A percentile compares a stretch with the other conserved stretches of the same genome.
phyloP scores from a whole-genome alignment of 2,113 vertebrate genomes.

The Microtus richardsoni region DNA sequence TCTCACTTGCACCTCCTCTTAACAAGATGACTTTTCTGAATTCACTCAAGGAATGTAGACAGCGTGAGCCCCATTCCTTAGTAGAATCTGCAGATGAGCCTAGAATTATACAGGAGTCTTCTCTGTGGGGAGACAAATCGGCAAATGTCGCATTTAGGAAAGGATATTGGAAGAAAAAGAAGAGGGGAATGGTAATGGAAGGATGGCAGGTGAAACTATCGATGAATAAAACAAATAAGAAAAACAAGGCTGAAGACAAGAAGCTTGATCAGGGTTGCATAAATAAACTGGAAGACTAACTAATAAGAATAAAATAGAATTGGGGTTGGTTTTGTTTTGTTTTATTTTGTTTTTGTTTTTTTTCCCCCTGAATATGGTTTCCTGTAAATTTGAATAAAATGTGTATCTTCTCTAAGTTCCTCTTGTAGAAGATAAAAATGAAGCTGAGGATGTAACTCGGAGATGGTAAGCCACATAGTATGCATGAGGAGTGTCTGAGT shows the following conservation, averaged over 20 bases:
- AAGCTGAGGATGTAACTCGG: neutral
- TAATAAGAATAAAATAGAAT: neutral
- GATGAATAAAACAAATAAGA: slow-evolving; percentile 16
- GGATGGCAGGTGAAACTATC: neutral
- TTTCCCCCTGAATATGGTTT: neutral
- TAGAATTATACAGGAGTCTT: neutral
- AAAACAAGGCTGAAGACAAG: neutral
- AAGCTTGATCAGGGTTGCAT: neutral
- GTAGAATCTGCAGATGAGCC: neutral
- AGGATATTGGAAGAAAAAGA: neutral
- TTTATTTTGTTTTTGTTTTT: neutral
- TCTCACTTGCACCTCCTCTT: neutral
- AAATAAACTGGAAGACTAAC: neutral
- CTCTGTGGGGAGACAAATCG: neutral
- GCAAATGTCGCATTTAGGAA: neutral
- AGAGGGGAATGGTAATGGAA: fast-evolving
- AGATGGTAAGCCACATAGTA: neutral
- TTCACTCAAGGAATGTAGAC: neutral
- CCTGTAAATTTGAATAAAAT: neutral
- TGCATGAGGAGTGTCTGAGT: neutral
- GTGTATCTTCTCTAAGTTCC: neutral
- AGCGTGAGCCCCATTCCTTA: neutral
- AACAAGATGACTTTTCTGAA: neutral
- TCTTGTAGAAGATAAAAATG: neutral
- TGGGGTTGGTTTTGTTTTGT: neutral